Evolutionary conservation across 2,888 invertebrate genomes (phyloP).

Genomic region (Drosophila koepferae): DNA sequence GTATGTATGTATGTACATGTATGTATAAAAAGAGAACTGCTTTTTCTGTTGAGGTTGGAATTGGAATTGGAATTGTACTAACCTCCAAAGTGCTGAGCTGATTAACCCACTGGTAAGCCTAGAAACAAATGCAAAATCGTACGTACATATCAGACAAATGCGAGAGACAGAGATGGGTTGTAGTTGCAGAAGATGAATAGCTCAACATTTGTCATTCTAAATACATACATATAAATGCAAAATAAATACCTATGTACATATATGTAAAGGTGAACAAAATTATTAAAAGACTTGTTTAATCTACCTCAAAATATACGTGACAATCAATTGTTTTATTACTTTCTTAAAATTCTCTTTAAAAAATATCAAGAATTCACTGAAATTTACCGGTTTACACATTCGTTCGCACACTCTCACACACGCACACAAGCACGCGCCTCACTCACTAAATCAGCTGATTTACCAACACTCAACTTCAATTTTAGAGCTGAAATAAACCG

Average conservation of each 20-base stretch:
- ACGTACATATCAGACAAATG: slow-evolving; percentile 45
- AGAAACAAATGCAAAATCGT: slow-evolving; percentile 59
- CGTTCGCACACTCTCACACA: background rate
- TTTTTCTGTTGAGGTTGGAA: background rate
- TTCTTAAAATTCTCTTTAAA: background rate
- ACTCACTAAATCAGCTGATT: slow-evolving; percentile 40
- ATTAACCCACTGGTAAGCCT: slow-evolving; percentile 70
- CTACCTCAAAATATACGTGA: slow-evolving; percentile 18
- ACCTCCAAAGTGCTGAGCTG: slow-evolving; percentile 65
- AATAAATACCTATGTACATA: too few relatives aligned
- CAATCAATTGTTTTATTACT: slow-evolving; percentile 5
- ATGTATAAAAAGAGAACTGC: slow-evolving; percentile 10
- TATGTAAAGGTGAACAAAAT: background rate
- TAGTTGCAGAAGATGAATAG: slow-evolving; percentile 17
- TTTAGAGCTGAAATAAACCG: slow-evolving; percentile 25
- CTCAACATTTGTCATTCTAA: slow-evolving; percentile 1
- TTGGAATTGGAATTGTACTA: slow-evolving; percentile 44
- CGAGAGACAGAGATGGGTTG: slow-evolving; percentile 24
- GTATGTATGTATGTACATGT: background rate
- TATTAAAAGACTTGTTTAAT: background rate
- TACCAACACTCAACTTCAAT: slow-evolving; percentile 20
- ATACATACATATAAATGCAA: background rate
- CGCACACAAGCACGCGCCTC: background rate
- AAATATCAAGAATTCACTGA: slow-evolving; percentile 1
- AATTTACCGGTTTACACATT: slow-evolving; percentile 13